Base-by-base conservation (phyloP, 2,113 vertebrate genomes). In the Ia io region DNA sequence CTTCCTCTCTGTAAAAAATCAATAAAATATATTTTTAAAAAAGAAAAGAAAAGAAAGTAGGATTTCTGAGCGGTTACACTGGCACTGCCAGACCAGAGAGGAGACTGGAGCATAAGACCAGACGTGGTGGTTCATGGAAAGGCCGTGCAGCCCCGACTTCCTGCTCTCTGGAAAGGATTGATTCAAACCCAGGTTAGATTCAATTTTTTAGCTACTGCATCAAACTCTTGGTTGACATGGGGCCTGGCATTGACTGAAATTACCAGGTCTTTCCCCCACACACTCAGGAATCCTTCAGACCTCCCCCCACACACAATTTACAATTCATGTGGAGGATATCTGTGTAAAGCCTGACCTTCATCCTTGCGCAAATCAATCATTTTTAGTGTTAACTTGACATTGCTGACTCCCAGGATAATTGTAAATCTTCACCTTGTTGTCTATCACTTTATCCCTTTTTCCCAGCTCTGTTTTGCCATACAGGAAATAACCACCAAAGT, bases 351-450 rank as follows among this genome's bases (percentile, higher is more conserved):
- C 67, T 77, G 61, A 69, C 63, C 7, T 67, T 44, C n/a, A 22
- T 63, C 35, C 11, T 85, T 73, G 42, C 69, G 40, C 3, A 70
- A n/a, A 74, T 69, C 40, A 49, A 79, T 74, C 53, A 82, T 51
- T 71, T 74, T 65, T 42, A 86, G 14, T 84, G 69, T 85, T 56
- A 32, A 47, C 44, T 77, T 84, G 83, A 53, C 61, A 73, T 73
- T 63, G 71, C 47, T 70, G 53, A 77, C n/a, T 87, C 80, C 71
- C 37, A 84, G 76, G 59, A 69, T 77, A 51, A 80, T 73, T 94
- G 32, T 94, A 91, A 95, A 47, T 82, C 84, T 89, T 89, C 35
- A 56, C 59, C 93, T 76, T 76, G 30, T 80, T n/a, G 32, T 80
- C 53, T 69, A 14, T 42, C 63, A 65, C 44, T 82, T 83, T 82